Evolutionary conservation across 2,888 invertebrate species (phyloP), one percentile per base, ranked within the genome.

Genomic region (Stenodera caucasica): DNA sequence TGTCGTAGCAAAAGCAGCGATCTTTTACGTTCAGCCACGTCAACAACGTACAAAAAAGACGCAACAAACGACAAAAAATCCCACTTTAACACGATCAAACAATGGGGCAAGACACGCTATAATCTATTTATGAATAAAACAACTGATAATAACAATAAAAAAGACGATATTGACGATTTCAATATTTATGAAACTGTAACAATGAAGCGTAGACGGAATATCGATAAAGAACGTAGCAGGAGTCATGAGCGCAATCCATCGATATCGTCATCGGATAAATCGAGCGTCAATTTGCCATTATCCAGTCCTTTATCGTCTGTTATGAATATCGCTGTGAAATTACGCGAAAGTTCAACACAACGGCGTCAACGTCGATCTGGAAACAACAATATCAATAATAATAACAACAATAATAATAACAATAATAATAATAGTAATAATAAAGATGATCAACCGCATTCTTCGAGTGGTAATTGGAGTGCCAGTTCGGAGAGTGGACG

Each of bases 401-500:
- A 3, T 40, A 40, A 40, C 3, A 8, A 40, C 8, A 40, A 15
- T 40, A 40, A 40, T 40, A 21, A 40, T 40, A 21, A 40, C 21
- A 21, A 40, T 40, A 11, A 18, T 21, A 18, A 40, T 18, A 18
- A 40, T 45, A 21, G 12, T 11, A 23, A 45, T 45, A 81, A 82
- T 56, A 90, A 89, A 78, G 93, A 94, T 65, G 92, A 93, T 74
- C 90, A 88, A 45, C 90, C 90, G 33, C 91, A 94, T 80, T 94
- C 94, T 1, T 94, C 94, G 12, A 91, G 92, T 72, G 96, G 96
- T 37, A 96, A 96, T 81, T 96, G 96, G 96, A 94, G 94, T 69
- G 95, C 93, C 1, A 95, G 94, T 75, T 94, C 94, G 0, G 93
- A 93, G 78, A 93, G 92, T 56, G 93, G 93, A 18, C 83, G 93